These are phyloP conservation scores for Strigops habroptila DNA, from an alignment of 2,113 vertebrate species.

Conservation along the genomic window DNA sequence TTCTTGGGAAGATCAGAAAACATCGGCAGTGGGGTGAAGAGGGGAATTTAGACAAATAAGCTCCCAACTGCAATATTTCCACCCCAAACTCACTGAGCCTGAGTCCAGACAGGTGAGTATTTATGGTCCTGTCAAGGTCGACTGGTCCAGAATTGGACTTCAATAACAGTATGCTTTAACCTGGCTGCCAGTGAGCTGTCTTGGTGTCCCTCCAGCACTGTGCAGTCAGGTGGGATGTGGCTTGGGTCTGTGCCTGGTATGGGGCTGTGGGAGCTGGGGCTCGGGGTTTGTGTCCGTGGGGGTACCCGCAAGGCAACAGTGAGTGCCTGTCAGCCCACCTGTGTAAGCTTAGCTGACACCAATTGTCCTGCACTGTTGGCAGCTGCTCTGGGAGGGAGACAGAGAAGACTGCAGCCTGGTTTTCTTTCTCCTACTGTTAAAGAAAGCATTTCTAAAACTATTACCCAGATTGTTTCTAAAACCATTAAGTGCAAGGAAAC, in stretches of 20 bases:
- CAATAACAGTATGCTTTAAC: neutral
- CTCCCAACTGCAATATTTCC: neutral
- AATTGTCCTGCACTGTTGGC: neutral
- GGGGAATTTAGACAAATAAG: neutral
- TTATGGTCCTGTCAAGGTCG: neutral
- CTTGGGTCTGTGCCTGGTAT: neutral
- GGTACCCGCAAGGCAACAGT: fast-evolving
- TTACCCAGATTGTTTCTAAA: neutral
- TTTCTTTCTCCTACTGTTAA: neutral
- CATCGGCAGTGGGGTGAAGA: neutral
- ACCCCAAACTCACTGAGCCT: neutral
- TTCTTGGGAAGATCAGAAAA: neutral
- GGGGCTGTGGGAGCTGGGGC: neutral
- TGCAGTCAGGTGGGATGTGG: neutral
- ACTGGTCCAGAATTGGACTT: neutral
- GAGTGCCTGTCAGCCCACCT: neutral
- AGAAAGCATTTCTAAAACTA: neutral
- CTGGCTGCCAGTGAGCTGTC: neutral
- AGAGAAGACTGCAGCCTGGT: neutral
- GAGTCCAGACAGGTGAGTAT: neutral
- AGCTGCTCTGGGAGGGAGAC: neutral
- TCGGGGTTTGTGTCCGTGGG: neutral
- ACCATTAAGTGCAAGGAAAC: neutral
- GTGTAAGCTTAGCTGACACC: neutral
- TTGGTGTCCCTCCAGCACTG: fast-evolving